Evolutionary conservation across 2,113 vertebrate genomes (phyloP).

Genomic region (Notiomystis cincta): DNA sequence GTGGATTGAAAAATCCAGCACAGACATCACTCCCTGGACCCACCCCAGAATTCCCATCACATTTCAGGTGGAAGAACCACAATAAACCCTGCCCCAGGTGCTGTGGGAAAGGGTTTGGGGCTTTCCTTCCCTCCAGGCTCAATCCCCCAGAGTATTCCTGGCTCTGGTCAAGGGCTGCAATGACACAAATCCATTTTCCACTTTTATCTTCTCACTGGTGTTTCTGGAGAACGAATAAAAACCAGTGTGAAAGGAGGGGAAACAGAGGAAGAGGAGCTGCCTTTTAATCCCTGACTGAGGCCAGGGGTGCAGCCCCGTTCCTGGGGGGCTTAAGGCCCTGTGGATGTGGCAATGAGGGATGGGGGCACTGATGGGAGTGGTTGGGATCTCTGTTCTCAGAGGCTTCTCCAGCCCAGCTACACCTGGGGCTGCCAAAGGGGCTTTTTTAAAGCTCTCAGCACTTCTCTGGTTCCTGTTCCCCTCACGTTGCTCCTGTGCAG

Average conservation of each 20-base stretch:
- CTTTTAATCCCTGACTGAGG: background rate
- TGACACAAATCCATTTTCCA: background rate
- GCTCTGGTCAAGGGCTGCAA: background rate
- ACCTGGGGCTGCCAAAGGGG: background rate
- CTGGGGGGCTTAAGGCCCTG: background rate
- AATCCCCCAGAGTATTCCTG: background rate
- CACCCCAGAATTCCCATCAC: background rate
- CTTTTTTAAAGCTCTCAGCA: background rate
- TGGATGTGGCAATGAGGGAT: background rate
- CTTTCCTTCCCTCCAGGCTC: background rate
- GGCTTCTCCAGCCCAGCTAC: background rate
- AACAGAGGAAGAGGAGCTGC: background rate
- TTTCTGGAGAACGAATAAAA: background rate
- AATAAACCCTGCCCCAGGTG: background rate
- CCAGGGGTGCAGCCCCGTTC: background rate
- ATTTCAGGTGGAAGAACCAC: background rate
- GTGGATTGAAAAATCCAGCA: background rate
- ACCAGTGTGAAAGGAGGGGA: fast-evolving
- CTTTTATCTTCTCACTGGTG: background rate
- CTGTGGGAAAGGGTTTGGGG: background rate
- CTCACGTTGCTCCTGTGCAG: background rate
- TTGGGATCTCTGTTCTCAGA: fast-evolving
- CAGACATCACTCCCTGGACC: fast-evolving
- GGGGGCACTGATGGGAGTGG: background rate
- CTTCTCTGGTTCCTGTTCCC: fast-evolving